These are phyloP conservation scores for Synanthedon formicaeformis DNA, from an alignment of 2,888 invertebrate species.

Conservation along the genomic window DNA sequence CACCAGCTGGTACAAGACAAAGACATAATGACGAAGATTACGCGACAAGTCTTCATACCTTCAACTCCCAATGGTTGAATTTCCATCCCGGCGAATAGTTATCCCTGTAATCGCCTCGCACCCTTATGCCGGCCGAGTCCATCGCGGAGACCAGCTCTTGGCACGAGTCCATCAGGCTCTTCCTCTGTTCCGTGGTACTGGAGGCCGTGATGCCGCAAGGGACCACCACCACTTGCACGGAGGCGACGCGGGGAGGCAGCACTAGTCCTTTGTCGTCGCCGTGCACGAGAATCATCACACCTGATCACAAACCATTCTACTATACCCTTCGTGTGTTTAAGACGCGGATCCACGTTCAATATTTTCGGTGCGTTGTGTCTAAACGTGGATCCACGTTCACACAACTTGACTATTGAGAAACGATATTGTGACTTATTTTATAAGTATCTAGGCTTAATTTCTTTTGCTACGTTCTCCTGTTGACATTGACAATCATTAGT, in stretches of 20 bases:
- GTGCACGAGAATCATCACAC: conserved; percentile 92
- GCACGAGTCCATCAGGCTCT: conserved; percentile 77
- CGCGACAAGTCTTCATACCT: conserved; percentile 43
- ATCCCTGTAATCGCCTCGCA: conserved; percentile 89
- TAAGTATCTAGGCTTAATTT: too few species aligned
- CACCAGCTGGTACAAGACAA: too few species aligned
- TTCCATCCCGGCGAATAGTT: conserved; percentile 99
- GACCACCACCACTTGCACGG: conserved; percentile 88
- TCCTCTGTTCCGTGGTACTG: conserved; percentile 78
- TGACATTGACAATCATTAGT: too few species aligned
- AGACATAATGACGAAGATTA: too few species aligned
- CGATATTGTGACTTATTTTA: too few species aligned
- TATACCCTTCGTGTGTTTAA: too few species aligned
- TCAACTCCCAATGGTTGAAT: conserved; percentile 97
- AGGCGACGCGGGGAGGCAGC: conserved; percentile 92
- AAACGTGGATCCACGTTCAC: too few species aligned
- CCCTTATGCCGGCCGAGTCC: conserved; percentile 73
- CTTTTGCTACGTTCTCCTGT: too few species aligned
- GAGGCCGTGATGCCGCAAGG: conserved; percentile 95
- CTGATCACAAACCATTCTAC: conserved; percentile 28
- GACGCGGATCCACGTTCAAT: too few species aligned
- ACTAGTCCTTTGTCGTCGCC: conserved; percentile 97
- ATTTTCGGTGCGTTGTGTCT: too few species aligned
- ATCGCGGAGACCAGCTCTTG: conserved; percentile 76
- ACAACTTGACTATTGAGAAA: too few species aligned